Conservation (phyloP, 2,113 vertebrate species). For the Amphiprion ocellaris region DNA sequence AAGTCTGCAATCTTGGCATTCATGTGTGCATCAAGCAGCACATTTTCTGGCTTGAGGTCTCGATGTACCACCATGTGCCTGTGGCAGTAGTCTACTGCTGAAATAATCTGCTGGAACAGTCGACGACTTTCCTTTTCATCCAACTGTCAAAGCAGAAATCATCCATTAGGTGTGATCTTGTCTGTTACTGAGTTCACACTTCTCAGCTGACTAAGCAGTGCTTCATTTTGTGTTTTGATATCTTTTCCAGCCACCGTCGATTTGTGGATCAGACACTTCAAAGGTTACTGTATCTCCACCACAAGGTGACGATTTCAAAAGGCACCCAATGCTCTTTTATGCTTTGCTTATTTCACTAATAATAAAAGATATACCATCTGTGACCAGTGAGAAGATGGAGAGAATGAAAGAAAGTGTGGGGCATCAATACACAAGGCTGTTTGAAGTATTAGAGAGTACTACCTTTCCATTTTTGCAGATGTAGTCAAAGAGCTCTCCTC, state of each 20-base stretch:
- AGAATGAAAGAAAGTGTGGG: neutral
- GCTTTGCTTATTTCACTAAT: neutral
- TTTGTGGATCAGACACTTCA: conserved; percentile 26
- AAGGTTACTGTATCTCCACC: conserved; percentile 13
- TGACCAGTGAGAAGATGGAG: neutral
- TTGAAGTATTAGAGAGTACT: conserved; percentile 57
- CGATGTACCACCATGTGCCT: conserved; percentile 99
- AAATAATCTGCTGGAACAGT: conserved; percentile 98
- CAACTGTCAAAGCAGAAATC: conserved; percentile 84
- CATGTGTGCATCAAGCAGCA: conserved; percentile 98
- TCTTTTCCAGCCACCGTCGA: conserved; percentile 12
- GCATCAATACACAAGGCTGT: neutral
- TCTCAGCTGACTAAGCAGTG: conserved; percentile 49
- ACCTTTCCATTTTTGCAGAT: conserved; percentile 99
- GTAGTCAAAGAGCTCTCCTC: conserved; percentile 99
- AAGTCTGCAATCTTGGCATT: conserved; percentile 99
- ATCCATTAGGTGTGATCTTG: conserved; percentile 58
- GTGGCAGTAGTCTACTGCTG: conserved; percentile 98
- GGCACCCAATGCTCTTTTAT: conserved; percentile 5
- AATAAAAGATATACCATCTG: conserved; percentile 1
- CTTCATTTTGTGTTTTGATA: conserved; percentile 26
- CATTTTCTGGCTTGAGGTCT: conserved; percentile 99
- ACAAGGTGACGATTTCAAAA: neutral
- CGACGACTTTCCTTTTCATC: conserved; percentile 98
- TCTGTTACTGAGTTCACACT: conserved; percentile 46